Conservation (phyloP, 1,140 invertebrate genomes). For the Drosophila oshimai region DNA sequence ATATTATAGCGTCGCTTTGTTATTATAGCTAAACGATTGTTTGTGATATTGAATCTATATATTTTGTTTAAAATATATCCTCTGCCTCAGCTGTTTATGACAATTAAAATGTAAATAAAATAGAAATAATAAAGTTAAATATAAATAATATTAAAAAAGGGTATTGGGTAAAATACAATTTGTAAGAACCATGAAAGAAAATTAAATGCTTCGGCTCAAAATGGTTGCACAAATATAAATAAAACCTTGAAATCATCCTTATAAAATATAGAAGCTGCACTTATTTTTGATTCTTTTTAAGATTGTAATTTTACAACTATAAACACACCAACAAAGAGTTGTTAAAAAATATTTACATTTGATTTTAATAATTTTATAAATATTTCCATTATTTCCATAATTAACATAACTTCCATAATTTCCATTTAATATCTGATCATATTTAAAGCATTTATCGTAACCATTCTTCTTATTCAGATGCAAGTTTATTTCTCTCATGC, state of each 20-base stretch:
- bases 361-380: not conserved
- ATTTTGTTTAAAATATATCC: constrained; percentile 60
- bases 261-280: too few species aligned
- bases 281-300: too few species aligned
- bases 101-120: constrained; percentile 72
- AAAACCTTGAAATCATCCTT: too few species aligned
- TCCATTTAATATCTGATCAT: too few species aligned
- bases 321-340: too few species aligned
- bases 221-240: too few species aligned
- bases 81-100: constrained; percentile 70
- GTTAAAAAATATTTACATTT: too few species aligned
- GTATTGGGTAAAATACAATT: constrained; percentile 13
- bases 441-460: too few species aligned
- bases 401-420: not conserved
- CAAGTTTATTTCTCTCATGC: constrained; percentile 24
- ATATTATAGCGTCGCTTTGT: constrained; percentile 69
- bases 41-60: constrained; percentile 44
- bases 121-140: constrained; percentile 47
- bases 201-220: not conserved
- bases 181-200: constrained; percentile 23
- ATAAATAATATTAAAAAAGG: constrained; percentile 49
- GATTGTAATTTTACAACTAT: too few species aligned
- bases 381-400: not conserved
- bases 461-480: not conserved
- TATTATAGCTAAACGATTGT: constrained; percentile 76